These are phyloP conservation scores for Eupeodes corollae DNA, from an alignment of 1,140 invertebrate genomes.

Conservation along the genomic window DNA sequence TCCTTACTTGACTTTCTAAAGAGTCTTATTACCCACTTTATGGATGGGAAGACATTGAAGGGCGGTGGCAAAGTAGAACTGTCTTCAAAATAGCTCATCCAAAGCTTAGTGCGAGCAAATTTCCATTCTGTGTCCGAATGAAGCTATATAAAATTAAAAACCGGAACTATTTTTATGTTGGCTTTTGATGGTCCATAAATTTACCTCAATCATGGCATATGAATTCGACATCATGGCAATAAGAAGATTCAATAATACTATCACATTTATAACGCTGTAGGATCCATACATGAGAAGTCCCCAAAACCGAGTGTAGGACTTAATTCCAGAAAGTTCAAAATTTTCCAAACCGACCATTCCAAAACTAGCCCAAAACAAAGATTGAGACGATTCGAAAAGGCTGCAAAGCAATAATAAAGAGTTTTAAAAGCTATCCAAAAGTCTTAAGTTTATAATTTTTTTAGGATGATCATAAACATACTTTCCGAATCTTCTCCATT, in stretches of 20 bases:
- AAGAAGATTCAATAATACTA: conserved; percentile 73
- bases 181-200: too few species aligned
- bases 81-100: conserved; percentile 87
- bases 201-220: conserved; percentile 61
- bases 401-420: conserved; percentile 43
- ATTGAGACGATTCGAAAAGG: conserved; percentile 82
- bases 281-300: conserved; percentile 69
- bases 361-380: conserved; percentile 82
- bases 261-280: conserved; percentile 74
- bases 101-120: conserved; percentile 75
- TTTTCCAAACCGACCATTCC: conserved; percentile 70
- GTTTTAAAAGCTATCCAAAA: neutral
- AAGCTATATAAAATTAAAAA: too few species aligned
- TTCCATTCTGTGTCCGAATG: conserved; percentile 85
- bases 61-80: conserved; percentile 70
- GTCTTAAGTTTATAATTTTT: neutral
- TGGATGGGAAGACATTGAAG: conserved; percentile 71
- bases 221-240: conserved; percentile 90
- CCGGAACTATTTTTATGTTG: too few species aligned
- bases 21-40: conserved; percentile 48
- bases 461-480: conserved; percentile 23
- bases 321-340: conserved; percentile 65
- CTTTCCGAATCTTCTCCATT: conserved; percentile 62
- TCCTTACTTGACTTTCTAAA: conserved; percentile 34
- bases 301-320: conserved; percentile 70